phyloP scores from a whole-genome alignment of 2,888 invertebrate species.

The Drosophila lacicola region DNA sequence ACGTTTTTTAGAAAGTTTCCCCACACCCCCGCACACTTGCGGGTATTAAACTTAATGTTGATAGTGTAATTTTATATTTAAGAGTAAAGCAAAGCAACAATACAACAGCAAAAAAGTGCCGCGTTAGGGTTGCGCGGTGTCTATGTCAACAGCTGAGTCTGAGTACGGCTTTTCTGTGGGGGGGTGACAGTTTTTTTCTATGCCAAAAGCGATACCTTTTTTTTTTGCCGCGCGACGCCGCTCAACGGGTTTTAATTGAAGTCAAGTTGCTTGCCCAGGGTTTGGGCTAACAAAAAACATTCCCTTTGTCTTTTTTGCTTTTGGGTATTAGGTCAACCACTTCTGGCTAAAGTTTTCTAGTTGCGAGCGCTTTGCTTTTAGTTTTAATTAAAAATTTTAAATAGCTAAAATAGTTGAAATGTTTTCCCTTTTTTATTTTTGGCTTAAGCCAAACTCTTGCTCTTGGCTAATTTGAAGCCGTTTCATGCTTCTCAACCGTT shows the following conservation, averaged over 20 bases:
- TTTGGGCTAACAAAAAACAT: not conserved
- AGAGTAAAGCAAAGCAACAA: constrained; percentile 46
- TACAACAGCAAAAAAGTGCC: constrained; percentile 9
- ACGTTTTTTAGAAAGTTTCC: constrained; percentile 52
- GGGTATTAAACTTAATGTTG: constrained; percentile 82
- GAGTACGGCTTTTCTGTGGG: not conserved
- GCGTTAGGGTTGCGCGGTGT: constrained; percentile 64
- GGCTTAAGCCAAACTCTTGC: constrained; percentile 23
- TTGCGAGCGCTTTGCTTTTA: not conserved
- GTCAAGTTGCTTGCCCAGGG: constrained; percentile 54
- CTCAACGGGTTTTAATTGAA: constrained; percentile 69
- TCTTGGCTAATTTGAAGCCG: constrained; percentile 49
- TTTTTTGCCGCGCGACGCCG: constrained; percentile 13
- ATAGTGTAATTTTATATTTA: constrained; percentile 82
- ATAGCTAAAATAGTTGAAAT: constrained; percentile 6
- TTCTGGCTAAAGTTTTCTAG: not conserved
- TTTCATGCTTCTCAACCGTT: constrained; percentile 30
- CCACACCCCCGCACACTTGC: constrained; percentile 62
- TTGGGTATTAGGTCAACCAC: constrained; percentile 5
- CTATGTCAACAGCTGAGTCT: constrained; percentile 36
- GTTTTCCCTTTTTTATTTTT: not conserved
- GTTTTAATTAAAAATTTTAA: constrained; percentile 12
- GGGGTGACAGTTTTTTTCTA: constrained; percentile 48
- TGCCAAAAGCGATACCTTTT: constrained; percentile 27
- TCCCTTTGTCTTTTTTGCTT: not conserved